These are phyloP conservation scores for Phalloptychus januarius DNA, from an alignment of 2,797 vertebrate species.

Conservation along the genomic window DNA sequence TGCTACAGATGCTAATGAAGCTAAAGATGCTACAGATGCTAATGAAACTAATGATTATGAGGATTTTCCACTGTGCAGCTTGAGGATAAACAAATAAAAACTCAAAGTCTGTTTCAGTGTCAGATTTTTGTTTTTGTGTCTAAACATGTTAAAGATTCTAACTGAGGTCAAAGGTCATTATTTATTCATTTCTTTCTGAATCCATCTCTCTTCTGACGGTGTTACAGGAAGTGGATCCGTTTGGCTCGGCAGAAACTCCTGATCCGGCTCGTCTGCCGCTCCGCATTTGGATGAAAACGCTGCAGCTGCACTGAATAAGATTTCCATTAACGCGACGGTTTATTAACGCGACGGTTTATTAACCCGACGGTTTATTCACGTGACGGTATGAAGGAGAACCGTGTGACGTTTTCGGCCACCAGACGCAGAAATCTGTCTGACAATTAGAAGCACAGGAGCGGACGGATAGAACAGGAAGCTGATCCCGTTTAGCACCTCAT, in stretches of 20 bases:
- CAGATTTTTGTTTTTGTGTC: background rate
- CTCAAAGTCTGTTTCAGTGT: background rate
- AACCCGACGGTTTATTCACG: too few relatives aligned
- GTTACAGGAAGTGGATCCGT: background rate
- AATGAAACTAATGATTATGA: background rate
- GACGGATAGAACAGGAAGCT: slow-evolving; percentile 7
- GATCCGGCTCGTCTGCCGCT: background rate
- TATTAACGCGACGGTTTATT: background rate
- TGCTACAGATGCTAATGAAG: too few relatives aligned
- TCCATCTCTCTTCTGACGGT: too few relatives aligned
- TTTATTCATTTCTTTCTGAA: background rate
- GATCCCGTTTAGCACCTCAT: slow-evolving; percentile 27
- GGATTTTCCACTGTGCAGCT: too few relatives aligned
- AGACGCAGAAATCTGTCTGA: slow-evolving; percentile 32
- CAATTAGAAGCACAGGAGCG: slow-evolving; percentile 41
- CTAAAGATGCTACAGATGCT: too few relatives aligned
- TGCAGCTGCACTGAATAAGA: slow-evolving; percentile 17
- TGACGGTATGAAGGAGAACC: background rate
- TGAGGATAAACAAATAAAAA: background rate
- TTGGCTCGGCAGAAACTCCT: background rate
- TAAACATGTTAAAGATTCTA: background rate
- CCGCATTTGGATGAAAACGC: background rate
- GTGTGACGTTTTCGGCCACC: slow-evolving; percentile 24
- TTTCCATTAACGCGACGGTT: slow-evolving; percentile 11
- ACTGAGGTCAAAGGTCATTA: background rate